Conservation (phyloP, 2,888 invertebrate species). For the Leptarthrus brevirostris region DNA sequence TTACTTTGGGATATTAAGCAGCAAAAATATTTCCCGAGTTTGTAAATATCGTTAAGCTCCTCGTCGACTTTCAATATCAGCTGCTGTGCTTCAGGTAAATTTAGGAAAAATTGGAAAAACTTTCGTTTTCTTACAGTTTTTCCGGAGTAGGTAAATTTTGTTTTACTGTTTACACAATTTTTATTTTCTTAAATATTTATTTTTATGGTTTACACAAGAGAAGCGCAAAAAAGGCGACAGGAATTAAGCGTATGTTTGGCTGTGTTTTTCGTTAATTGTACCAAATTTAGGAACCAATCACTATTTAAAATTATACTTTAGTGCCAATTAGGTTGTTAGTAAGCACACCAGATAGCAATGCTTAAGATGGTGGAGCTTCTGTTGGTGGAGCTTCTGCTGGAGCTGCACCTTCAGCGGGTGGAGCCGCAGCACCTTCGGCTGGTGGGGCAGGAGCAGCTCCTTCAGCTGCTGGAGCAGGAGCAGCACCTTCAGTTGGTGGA, state of each 20-base stretch:
- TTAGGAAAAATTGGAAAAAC: no score
- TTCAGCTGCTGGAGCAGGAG: conserved; percentile 57
- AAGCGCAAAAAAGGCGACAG: conserved; percentile 11
- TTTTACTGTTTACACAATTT: no score
- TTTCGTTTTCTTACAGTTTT: no score
- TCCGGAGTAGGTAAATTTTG: no score
- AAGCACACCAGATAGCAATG: no score
- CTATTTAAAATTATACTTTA: no score
- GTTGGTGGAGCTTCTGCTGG: conserved; percentile 55
- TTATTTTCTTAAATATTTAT: not conserved
- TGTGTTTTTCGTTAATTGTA: conserved; percentile 6
- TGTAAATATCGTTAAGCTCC: no score
- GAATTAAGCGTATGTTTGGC: conserved; percentile 28
- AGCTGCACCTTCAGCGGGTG: conserved; percentile 59
- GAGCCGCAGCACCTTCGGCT: conserved; percentile 57
- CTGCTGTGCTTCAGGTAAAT: no score
- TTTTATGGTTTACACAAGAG: conserved; percentile 21
- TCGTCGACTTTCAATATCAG: no score
- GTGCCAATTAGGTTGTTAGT: no score
- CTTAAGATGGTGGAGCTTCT: conserved; percentile 55
- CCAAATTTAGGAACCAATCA: conserved; percentile 21
- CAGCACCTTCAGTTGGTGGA: conserved; percentile 56
- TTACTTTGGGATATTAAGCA: no score
- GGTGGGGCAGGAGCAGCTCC: conserved; percentile 59
- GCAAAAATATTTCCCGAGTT: no score